phyloP scores from a whole-genome alignment of 2,888 invertebrate species.

The Acleris holmiana region DNA sequence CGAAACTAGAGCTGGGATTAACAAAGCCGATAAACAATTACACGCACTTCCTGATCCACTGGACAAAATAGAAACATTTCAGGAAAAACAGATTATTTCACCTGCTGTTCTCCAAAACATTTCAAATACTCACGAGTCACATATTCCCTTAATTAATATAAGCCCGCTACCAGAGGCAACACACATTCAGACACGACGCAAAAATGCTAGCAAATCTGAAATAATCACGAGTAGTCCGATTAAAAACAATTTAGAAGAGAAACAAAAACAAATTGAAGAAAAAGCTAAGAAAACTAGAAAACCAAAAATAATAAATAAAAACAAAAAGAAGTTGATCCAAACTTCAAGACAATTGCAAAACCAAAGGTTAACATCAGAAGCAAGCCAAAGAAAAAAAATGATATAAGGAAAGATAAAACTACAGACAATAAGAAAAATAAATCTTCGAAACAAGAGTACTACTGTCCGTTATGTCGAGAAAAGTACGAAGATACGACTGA shows the following conservation, averaged over 20 bases:
- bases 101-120: constrained; percentile 8
- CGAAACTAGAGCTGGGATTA: constrained; percentile 17
- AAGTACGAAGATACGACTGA: background rate
- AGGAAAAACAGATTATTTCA: constrained; percentile 12
- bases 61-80: constrained; percentile 16
- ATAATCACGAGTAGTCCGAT: constrained; percentile 13
- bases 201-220: constrained; percentile 20
- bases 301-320: no score
- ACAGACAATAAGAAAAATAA: constrained; percentile 10
- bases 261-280: constrained; percentile 21
- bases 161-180: constrained; percentile 17
- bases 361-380: no score
- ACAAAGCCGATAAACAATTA: constrained; percentile 16
- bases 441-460: constrained; percentile 2
- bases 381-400: no score
- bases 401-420: no score
- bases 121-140: constrained; percentile 13
- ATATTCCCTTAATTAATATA: constrained; percentile 21
- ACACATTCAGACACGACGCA: constrained; percentile 21
- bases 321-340: no score
- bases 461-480: constrained; percentile 2
- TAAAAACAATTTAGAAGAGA: constrained; percentile 24
- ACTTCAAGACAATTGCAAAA: no score
- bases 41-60: constrained; percentile 15
- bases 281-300: no score